Evolutionary conservation across 2,113 vertebrate genomes (phyloP), one percentile per base, ranked within the genome.

Genomic region (Panurus biarmicus): DNA sequence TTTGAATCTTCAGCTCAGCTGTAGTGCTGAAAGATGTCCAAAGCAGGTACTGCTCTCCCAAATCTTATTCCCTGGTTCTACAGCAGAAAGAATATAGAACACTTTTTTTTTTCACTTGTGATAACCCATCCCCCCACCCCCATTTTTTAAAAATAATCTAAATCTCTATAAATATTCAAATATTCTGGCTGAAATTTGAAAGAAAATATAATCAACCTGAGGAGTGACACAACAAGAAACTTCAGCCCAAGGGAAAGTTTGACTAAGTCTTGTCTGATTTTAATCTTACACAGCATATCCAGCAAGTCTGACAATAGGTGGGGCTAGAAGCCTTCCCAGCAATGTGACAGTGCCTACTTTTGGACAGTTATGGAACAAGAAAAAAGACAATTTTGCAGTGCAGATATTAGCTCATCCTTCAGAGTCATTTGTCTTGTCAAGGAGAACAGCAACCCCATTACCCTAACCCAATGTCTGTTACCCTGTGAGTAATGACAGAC

Each of bases 121-220:
- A 5, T 67, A 85, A 8, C 4, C n/a, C 40, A 12, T 14, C 2
- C 2, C 2, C 2, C 2, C 2, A 3, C 28, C 0, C 1, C 4
- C 22, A 16, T 14, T 14, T 53, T 53, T 29, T 31, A 19, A 31
- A 31, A 36, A 26, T 76, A 36, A 23, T 60, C 12, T 21, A 47
- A 70, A n/a, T 54, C 5, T 42, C 16, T 42, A n/a, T 58, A 76
- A 71, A 23, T 42, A 3, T 4, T 31, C 5, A 64, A 89, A 40
- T 85, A 67, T 50, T 69, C 85, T 85, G 24, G 3, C 33, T 89
- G 58, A 71, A 67, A 86, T 67, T 56, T n/a, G 17, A 56, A 87
- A 71, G 20, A 58, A 81, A 75, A 78, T 10, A 7, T 28, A 38
- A 36, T 77, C 31, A 77, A 44, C 6, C 14, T 38, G 4, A 87